Evolutionary conservation across 2,888 invertebrate genomes (phyloP), one percentile per base, ranked within the genome.

Genomic region (Spodoptera littoralis): DNA sequence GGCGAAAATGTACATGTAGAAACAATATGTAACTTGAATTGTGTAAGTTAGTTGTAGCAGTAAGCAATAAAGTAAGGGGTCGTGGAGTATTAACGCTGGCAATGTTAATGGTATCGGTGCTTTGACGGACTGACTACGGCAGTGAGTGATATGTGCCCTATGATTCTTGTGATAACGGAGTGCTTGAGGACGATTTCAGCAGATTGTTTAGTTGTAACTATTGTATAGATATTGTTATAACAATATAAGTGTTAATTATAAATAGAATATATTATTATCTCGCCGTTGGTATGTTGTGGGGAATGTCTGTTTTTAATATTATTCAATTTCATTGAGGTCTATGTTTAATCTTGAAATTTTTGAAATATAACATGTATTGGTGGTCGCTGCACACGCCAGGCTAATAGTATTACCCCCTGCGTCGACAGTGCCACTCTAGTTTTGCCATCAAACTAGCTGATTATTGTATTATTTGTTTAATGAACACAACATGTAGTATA

Each of bases 281-380:
- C 82, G 83, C 88, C 79, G 87, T 90, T 90, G 87, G 86, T 85
- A 84, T 86, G 84, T 87, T 84, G 81, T 77, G 79, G 78, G 76
- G 72, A 84, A 85, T 86, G 84, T 81, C 86, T 90, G 90, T 93
- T 94, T 93, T 93, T 94, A 93, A 93, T 93, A 90, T 93, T 93
- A 93, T 93, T 90, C 83, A 81, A 87, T 89, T 84, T 86, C 85
- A 80, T 84, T 83, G 84, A 84, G 76, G 82, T 84, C 79, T 84
- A 78, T 70, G 77, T 81, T 79, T 73, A 81, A 79, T 83, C 79
- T 83, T 73, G 64, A 59, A 70, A 67, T 24, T 62, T 62, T 63
- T 46, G 46, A 54, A 66, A 56, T 55, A 24, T 45, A 52, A 48
- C 30, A 70, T 56, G 65, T 42, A 60, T 58, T 70, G n/a, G 27